Evolutionary conservation across 2,113 vertebrate species (phyloP), one percentile per base, ranked within the genome.

Genomic region (Corydoras maculifer): DNA sequence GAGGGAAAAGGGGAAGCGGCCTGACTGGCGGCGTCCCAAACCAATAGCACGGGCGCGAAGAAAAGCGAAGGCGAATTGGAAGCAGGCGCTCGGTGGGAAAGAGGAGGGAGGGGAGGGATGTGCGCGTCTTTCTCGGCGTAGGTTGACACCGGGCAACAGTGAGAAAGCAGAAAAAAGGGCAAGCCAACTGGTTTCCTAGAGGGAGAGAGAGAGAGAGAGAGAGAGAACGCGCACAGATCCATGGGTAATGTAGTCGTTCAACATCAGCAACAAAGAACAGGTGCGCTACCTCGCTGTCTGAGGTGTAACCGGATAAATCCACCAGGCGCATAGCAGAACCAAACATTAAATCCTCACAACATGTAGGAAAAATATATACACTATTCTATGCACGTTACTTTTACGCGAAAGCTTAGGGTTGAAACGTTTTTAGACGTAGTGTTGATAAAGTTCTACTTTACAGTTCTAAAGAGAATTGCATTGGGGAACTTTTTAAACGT

Each of bases 111-210:
- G 54, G 87, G 87, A 85, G 88, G 87, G 87, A 83, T 84, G 80
- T 85, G 82, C 82, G 79, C 82, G 81, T 85, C 85, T 88, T 43
- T 83, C 83, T 83, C 85, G 85, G 86, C 79, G 87, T 84, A 89
- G 89, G 88, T 88, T 89, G 89, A 88, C 87, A 87, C 87, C 82
- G 87, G 86, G 86, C 87, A 84, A 85, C 83, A 82, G 84, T 77
- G 87, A 79, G 83, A 81, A 88, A 85, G 86, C 84, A 87, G 84
- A 84, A 81, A 80, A 73, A 60, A 64, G 84, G 82, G 85, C 83
- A 82, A 84, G 81, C 86, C 84, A 79, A 88, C 90, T 84, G 88
- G 88, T 89, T 51, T 89, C 85, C 83, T 81, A 84, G 81, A 87
- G 86, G 86, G 85, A 86, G 86, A 89, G 87, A 76, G 85, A 72